Evolutionary conservation across 2,113 vertebrate genomes (phyloP), one percentile per base, ranked within the genome.

Genomic region (Bufo gargarizans): DNA sequence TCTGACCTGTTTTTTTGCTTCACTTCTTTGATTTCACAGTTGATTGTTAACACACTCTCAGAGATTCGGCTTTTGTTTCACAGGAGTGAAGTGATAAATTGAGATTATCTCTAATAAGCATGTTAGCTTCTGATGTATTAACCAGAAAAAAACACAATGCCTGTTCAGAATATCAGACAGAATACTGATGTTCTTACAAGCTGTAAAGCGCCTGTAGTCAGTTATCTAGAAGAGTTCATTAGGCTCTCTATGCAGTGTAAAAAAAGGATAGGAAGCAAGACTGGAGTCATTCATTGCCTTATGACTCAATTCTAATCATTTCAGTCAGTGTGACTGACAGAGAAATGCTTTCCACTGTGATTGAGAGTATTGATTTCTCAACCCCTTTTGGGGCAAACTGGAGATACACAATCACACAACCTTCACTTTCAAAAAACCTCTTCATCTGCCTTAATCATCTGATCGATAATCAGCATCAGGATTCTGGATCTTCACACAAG

Each of bases 401-500:
- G 92, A 95, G 94, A 97, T 94, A 96, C 94, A 96, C 95, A 97
- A 96, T 97, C 96, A 96, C 96, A 96, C 95, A 97, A 93, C 94
- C 94, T 95, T 96, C 91, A 90, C 95, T 96, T 97, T 95, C 91
- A 96, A 95, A 94, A 96, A 95, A 95, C 94, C 95, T 97, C 96
- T 98, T 97, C 96, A 97, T 98, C 96, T 98, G 95, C 95, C 95
- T 96, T 98, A 98, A 98, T 98, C 96, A 97, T 96, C 95, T 96
- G 96, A 97, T 98, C 97, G 90, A 98, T 99, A 97, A 97, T 97
- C 97, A 96, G 95, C 93, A 92, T 96, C 94, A 94, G 95, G 95
- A 94, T 93, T 92, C 93, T 90, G 92, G 91, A 94, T 95, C 95
- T 96, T 95, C 94, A 94, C 95, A 94, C 96, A 95, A 94, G 95